Base-by-base conservation (phyloP, 1,140 invertebrate species). In the Drosophila lacertosa region DNA sequence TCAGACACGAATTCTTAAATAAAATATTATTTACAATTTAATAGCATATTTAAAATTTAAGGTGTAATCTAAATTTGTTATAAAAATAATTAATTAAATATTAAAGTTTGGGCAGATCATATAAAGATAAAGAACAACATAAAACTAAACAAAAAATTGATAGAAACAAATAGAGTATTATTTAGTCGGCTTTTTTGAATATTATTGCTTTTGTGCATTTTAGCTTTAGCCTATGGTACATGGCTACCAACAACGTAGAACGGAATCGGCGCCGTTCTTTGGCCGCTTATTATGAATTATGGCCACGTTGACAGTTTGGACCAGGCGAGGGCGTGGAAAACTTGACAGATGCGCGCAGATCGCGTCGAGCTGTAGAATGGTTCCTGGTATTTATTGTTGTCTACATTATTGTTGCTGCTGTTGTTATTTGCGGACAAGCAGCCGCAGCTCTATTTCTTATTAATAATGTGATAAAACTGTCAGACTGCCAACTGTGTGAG, bases 401-500 rank as follows among this genome's bases (percentile, higher is more conserved):
- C 40, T 64, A 42, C 20, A 29, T 64, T 51, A 26, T 33, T n/a
- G 16, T 42, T 48, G 18, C 20, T 50, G 16, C 35, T 32, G 39
- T 18, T 42, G 32, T 13, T 64, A 60, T 44, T 64, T 54, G 47
- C 35, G 20, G 37, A 29, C 53, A 37, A 35, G 48, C 47, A 60
- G 37, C 18, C 57, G 45, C 37, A 70, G 81, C 81, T 84, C 73
- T 77, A 88, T 80, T 86, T 86, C 82, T 86, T 88, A 86, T 86
- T 86, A 86, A 86, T 86, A 86, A 86, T 88, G 81, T 88, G 82
- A 86, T 86, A 88, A 86, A 86, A 81, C 81, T 86, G 81, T 84
- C 81, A 74, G 81, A 54, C 60, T 40, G 67, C 51, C 79, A 78
- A 79, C 80, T 72, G 76, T 47, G 54, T 57, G 55, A 72, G 74